Evolutionary conservation across 2,797 vertebrate species (phyloP), one percentile per base, ranked within the genome.

Genomic region (Pseudomugil tenellus): DNA sequence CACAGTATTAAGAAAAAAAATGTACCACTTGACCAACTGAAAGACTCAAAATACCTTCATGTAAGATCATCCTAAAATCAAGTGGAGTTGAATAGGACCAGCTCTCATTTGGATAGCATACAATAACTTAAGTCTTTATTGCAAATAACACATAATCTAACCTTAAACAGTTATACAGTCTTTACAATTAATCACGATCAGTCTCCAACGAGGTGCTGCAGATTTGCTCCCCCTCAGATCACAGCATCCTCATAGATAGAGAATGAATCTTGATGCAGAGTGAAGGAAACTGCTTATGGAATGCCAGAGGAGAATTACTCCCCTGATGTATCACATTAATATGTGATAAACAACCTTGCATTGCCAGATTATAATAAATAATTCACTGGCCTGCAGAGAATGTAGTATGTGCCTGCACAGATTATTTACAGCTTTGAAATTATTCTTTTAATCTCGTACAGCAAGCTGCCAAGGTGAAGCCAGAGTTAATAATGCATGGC

Each of bases 301-400:
- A 86, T 84, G 90, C 88, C 88, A 84, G 85, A 87, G 88, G 84
- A 90, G 87, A 93, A 94, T 91, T 88, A 91, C 86, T 92, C 89
- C 91, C 87, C 91, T 92, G 91, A 93, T 93, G 91, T 93, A 94
- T 92, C 91, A 87, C 92, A 93, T 94, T 93, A 94, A 93, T 93
- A 94, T 93, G 92, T 94, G 91, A 94, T 93, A 93, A 93, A 94
- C 92, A 93, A 90, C 93, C 88, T 77, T 85, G 88, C 92, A 92
- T 93, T 93, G 89, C 90, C 85, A 92, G 92, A 94, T 94, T 93
- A 94, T 84, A 90, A 91, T 94, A 91, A 94, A 94, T 94, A 93
- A 94, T 95, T 94, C 91, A 94, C 91, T 88, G 89, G 84, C 87
- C 90, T 93, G 93, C 90, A 90, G 87, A 91, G 81, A 88, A 87